Percentiles rank a stretch among this genome's conserved stretches.
Conservation (phyloP, 1,140 invertebrate genomes). For the Stegodyphus dumicola region DNA sequence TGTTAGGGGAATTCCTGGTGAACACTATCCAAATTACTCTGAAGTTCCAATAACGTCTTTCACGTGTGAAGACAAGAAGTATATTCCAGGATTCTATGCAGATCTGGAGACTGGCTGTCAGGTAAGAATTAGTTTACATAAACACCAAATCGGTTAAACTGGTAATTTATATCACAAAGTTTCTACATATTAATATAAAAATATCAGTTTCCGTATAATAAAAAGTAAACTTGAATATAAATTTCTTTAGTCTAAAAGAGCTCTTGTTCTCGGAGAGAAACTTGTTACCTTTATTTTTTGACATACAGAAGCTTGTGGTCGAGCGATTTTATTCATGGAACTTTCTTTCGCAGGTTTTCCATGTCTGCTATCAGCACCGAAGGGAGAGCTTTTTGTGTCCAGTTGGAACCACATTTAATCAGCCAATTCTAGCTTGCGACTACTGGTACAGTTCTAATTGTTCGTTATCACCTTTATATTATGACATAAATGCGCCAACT, state of each 20-base stretch:
- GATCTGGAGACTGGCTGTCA: conserved; percentile 64
- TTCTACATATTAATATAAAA: neutral
- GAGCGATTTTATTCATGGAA: too few relatives aligned
- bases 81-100: conserved; percentile 67
- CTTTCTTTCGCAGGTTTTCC: conserved; percentile 56
- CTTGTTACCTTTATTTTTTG: neutral
- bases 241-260: neutral
- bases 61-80: conserved; percentile 64
- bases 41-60: conserved; percentile 66
- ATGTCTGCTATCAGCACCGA: conserved; percentile 74
- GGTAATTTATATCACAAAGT: neutral
- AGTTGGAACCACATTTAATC: conserved; percentile 89
- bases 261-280: neutral
- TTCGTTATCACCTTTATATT: conserved; percentile 13
- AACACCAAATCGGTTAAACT: neutral
- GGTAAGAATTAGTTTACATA: conserved; percentile 26
- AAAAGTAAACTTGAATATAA: neutral
- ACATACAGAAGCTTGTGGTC: neutral
- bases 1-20: conserved; percentile 61
- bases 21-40: conserved; percentile 65
- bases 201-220: neutral
- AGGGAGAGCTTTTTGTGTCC: conserved; percentile 87
- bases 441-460: conserved; percentile 62
- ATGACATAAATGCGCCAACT: conserved; percentile 3
- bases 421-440: conserved; percentile 67